Evolutionary conservation across 2,888 invertebrate genomes (phyloP).

Genomic region (Serrognathus titanus): DNA sequence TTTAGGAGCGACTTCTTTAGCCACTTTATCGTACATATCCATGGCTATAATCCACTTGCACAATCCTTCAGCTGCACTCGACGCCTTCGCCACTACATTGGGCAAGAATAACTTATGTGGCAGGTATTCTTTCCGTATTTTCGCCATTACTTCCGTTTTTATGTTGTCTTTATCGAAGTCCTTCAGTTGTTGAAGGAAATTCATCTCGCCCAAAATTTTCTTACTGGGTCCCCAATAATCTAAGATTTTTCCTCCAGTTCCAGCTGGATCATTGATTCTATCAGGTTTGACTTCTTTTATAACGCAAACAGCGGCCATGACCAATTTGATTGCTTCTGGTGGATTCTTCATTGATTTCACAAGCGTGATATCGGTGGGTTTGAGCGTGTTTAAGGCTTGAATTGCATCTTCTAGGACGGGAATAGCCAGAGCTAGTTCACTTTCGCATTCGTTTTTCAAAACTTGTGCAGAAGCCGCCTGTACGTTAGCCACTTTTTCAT

Average conservation of each 20-base stretch:
- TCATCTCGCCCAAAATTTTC: slow-evolving; percentile 75
- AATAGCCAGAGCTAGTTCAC: slow-evolving; percentile 83
- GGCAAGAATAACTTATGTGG: slow-evolving; percentile 77
- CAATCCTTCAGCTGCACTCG: slow-evolving; percentile 89
- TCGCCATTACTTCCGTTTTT: slow-evolving; percentile 65
- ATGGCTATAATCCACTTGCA: slow-evolving; percentile 90
- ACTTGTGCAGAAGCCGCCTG: slow-evolving; percentile 82
- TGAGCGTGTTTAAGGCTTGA: slow-evolving; percentile 77
- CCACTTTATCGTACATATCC: slow-evolving; percentile 83
- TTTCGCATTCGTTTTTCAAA: slow-evolving; percentile 86
- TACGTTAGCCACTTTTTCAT: slow-evolving; percentile 82
- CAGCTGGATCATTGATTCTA: slow-evolving; percentile 66
- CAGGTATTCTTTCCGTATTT: slow-evolving; percentile 72
- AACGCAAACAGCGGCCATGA: slow-evolving; percentile 89
- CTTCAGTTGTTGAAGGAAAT: slow-evolving; percentile 69
- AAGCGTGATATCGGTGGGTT: slow-evolving; percentile 78
- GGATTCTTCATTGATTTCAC: slow-evolving; percentile 90
- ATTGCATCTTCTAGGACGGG: slow-evolving; percentile 76
- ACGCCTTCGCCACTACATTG: slow-evolving; percentile 78
- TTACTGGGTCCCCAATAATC: slow-evolving; percentile 88
- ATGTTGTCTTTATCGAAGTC: slow-evolving; percentile 87
- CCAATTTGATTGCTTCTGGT: slow-evolving; percentile 75
- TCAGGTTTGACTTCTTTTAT: slow-evolving; percentile 79
- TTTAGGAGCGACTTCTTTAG: slow-evolving; percentile 81
- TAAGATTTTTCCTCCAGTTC: slow-evolving; percentile 62